A percentile compares a stretch with the other conserved stretches of the same genome.
These are phyloP conservation scores for Saguinus midas DNA, from an alignment of 2,113 vertebrate species.

Conservation along the genomic window DNA sequence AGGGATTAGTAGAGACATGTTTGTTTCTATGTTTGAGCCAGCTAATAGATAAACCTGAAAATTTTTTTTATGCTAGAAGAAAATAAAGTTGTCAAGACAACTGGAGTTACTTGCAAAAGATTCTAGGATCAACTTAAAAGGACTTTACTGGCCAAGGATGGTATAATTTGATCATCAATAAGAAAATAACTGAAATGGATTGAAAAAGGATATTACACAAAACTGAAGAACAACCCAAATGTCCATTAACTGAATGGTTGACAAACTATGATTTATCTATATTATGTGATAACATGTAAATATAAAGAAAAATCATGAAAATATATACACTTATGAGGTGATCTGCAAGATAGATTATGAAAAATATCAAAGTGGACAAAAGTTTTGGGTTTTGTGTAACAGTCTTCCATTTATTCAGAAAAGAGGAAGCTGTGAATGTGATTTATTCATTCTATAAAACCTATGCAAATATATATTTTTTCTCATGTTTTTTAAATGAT, in stretches of 20 bases:
- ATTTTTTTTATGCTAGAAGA: not conserved
- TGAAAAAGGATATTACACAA: not conserved
- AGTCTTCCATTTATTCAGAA: not conserved
- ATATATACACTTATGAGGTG: not conserved
- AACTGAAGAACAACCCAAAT: not conserved
- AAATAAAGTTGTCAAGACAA: not conserved
- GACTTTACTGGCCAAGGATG: not conserved
- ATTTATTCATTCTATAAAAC: not conserved
- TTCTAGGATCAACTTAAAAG: not conserved
- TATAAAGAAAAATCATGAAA: not conserved
- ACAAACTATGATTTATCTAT: not conserved
- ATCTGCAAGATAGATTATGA: not conserved
- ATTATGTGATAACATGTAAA: not conserved
- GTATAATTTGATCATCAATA: not conserved
- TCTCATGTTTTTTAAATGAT: not conserved
- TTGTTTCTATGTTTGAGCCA: not conserved
- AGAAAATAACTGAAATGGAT: not conserved
- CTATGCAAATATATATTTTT: not conserved
- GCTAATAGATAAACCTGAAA: not conserved
- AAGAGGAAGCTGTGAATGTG: not conserved
- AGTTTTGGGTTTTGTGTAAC: not conserved
- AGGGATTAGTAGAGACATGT: not conserved
- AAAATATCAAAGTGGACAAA: not conserved
- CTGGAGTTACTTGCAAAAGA: not conserved
- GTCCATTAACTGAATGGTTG: not conserved